Conservation (phyloP, 2,888 invertebrate genomes). For the Caenorhabditis imperialis region DNA sequence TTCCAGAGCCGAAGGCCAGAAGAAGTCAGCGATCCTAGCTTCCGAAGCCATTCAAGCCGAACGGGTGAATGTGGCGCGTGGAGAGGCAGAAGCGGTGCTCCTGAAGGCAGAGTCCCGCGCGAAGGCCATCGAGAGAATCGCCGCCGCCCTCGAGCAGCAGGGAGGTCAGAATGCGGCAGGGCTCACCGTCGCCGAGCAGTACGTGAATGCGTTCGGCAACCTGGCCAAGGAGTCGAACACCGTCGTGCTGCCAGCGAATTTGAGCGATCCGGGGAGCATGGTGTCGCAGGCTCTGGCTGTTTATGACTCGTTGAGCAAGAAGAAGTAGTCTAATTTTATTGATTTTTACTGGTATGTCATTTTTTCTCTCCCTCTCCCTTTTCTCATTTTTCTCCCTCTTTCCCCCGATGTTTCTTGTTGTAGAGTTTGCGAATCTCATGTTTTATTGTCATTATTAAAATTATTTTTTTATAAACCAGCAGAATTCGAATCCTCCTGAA, state of each 20-base stretch:
- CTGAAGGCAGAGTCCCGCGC: constrained; percentile 92
- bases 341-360: not conserved
- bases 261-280: constrained; percentile 68
- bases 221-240: constrained; percentile 94
- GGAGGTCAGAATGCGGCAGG: constrained; percentile 85
- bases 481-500: too few species aligned
- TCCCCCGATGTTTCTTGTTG: too few species aligned
- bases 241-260: constrained; percentile 86
- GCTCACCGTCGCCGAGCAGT: constrained; percentile 93
- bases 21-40: constrained; percentile 82
- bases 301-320: constrained; percentile 61
- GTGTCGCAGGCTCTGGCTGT: constrained; percentile 74
- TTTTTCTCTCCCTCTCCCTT: constrained; percentile 4
- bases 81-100: constrained; percentile 90
- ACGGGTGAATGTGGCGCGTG: constrained; percentile 76
- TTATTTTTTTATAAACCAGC: too few species aligned
- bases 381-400: constrained; percentile 13
- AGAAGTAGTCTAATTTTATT: constrained; percentile 12
- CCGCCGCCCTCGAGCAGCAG: constrained; percentile 81
- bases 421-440: too few species aligned
- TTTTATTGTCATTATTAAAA: too few species aligned
- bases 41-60: constrained; percentile 92
- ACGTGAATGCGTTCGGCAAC: constrained; percentile 92
- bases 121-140: constrained; percentile 86
- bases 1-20: constrained; percentile 89